A percentile compares a stretch with the other conserved stretches of the same genome.
These are phyloP conservation scores for Pseudochirops cupreus DNA, from an alignment of 2,797 vertebrate species.

Conservation along the genomic window DNA sequence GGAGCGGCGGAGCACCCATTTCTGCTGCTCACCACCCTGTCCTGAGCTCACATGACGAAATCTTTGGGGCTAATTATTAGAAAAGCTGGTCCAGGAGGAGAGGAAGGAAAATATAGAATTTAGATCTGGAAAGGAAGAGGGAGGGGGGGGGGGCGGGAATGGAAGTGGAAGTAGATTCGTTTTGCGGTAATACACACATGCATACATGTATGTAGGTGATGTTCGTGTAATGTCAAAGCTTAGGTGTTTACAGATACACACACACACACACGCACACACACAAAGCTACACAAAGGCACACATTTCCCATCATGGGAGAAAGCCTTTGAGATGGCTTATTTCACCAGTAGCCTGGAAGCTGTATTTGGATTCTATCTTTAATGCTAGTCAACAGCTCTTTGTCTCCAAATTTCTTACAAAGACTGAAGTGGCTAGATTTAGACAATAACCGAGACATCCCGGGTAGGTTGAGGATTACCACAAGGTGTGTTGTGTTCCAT, in stretches of 20 bases:
- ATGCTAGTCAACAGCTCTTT: neutral
- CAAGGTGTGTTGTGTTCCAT: constrained; percentile 39
- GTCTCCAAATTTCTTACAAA: neutral
- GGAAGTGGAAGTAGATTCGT: neutral
- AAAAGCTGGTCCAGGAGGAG: neutral
- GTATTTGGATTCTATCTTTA: constrained; percentile 61
- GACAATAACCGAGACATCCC: neutral
- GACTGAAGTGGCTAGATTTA: neutral
- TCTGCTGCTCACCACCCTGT: neutral
- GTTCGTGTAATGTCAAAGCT: neutral
- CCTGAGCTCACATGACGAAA: neutral
- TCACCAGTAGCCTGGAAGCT: neutral
- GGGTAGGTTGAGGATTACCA: constrained; percentile 35
- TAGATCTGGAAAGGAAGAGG: neutral
- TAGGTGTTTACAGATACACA: neutral
- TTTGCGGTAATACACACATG: neutral
- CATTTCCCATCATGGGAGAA: neutral
- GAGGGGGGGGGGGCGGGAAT: neutral
- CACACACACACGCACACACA: neutral
- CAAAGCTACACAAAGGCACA: neutral
- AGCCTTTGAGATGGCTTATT: neutral
- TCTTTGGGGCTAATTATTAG: neutral
- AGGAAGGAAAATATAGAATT: neutral
- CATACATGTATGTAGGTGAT: neutral
- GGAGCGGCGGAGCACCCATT: neutral